Conservation (phyloP, 1,140 invertebrate species). For the Phymorhynchus buccinoides region DNA sequence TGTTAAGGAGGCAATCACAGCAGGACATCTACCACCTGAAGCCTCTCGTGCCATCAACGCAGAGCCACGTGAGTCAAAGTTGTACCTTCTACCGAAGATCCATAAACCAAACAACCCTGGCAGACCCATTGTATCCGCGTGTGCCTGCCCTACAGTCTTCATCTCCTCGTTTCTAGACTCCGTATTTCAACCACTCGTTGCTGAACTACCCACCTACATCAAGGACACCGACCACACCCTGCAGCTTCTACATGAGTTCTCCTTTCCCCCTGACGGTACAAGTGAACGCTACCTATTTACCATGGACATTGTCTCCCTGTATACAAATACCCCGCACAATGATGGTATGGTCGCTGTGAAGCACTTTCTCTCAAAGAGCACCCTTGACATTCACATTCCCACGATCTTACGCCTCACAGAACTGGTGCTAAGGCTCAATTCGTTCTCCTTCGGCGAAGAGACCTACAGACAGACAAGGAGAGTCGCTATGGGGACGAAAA, state of each 20-base stretch:
- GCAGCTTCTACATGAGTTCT: not conserved
- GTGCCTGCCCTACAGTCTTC: not conserved
- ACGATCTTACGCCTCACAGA: too few species aligned
- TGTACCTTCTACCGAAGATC: not conserved
- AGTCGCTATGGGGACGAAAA: too few species aligned
- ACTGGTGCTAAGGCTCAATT: too few species aligned
- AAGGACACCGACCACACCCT: constrained; percentile 1
- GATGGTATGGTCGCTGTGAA: too few species aligned
- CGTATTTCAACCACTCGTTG: not conserved
- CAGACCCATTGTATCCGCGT: not conserved
- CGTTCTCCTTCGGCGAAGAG: too few species aligned
- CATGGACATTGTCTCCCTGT: too few species aligned
- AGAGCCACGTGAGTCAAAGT: not conserved
- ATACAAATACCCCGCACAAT: too few species aligned
- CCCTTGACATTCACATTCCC: too few species aligned
- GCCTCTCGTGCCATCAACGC: not conserved
- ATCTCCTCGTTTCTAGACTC: not conserved
- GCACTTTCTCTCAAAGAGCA: too few species aligned
- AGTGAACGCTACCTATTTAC: too few species aligned
- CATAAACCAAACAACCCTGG: constrained; percentile 19
- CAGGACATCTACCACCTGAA: not conserved
- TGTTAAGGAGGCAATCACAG: not conserved
- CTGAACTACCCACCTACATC: not conserved
- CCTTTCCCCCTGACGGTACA: not conserved
- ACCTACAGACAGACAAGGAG: too few species aligned